Conservation (phyloP, 2,797 vertebrate genomes). For the Synaphobranchus kaupii region DNA sequence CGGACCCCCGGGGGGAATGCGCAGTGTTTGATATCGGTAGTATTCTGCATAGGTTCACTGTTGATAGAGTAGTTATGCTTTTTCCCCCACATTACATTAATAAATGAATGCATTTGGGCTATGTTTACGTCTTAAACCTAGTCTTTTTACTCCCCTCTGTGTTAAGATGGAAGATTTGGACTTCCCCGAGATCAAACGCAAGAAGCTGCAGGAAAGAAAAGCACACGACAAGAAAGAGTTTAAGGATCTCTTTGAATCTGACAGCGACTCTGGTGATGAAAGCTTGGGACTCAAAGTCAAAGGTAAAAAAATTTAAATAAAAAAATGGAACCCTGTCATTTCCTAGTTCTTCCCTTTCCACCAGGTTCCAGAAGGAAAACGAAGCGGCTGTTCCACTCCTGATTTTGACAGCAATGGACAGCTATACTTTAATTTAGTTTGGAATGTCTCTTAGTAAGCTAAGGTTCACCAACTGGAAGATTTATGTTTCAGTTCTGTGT, state of each 20-base stretch:
- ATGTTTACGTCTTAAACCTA: slow-evolving; percentile 15
- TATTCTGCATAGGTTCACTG: not conserved
- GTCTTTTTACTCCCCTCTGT: slow-evolving; percentile 12
- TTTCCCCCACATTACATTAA: not conserved
- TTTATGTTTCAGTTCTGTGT: not conserved
- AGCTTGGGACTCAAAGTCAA: slow-evolving; percentile 63
- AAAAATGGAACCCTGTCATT: not conserved
- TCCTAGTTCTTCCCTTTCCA: not conserved
- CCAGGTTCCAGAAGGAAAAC: not conserved
- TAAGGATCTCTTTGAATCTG: slow-evolving; percentile 88
- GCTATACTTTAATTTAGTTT: not conserved
- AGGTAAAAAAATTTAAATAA: slow-evolving; percentile 70
- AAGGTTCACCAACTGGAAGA: not conserved
- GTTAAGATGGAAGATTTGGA: slow-evolving; percentile 89
- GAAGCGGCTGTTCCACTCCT: not conserved
- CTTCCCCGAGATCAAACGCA: slow-evolving; percentile 90
- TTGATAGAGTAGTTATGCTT: not conserved
- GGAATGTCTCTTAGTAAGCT: not conserved
- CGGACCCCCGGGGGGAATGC: not conserved
- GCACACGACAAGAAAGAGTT: slow-evolving; percentile 86
- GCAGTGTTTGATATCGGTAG: not conserved
- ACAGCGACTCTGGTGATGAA: slow-evolving; percentile 79
- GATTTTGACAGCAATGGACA: too few species aligned
- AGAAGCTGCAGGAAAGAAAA: slow-evolving; percentile 77
- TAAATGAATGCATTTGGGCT: slow-evolving; percentile 8